Conservation (phyloP, 2,888 invertebrate genomes). For the Spisula solida region DNA sequence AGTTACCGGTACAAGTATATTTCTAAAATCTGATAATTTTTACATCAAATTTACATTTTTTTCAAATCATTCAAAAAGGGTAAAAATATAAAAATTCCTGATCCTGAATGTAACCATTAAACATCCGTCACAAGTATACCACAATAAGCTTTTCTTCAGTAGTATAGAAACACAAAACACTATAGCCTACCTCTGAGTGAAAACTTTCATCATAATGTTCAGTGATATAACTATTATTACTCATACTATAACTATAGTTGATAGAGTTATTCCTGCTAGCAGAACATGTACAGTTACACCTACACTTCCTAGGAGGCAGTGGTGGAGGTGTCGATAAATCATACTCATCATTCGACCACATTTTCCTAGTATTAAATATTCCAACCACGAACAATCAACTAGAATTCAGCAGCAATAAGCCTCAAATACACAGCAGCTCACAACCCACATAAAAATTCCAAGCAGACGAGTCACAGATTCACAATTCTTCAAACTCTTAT, state of each 20-base stretch:
- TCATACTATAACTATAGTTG: conserved; percentile 30
- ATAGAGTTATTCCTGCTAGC: conserved; percentile 46
- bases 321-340: conserved; percentile 59
- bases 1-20: too few relatives aligned
- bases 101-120: too few relatives aligned
- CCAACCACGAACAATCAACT: background rate
- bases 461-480: background rate
- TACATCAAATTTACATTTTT: too few relatives aligned
- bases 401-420: background rate
- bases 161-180: background rate
- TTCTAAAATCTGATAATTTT: too few relatives aligned
- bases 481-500: background rate
- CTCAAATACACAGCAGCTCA: background rate
- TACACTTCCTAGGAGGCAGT: conserved; percentile 63
- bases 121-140: too few relatives aligned
- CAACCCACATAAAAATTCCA: conserved; percentile 13
- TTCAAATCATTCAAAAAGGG: too few relatives aligned
- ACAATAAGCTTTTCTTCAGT: too few relatives aligned
- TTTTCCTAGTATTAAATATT: background rate
- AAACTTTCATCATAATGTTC: conserved; percentile 45
- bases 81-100: too few relatives aligned
- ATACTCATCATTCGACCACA: conserved; percentile 49
- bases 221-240: conserved; percentile 26
- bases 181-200: conserved; percentile 39
- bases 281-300: conserved; percentile 55